A percentile compares a stretch with the other conserved stretches of the same genome.
Conservation (phyloP, 2,797 vertebrate species). For the Falco rusticolus region DNA sequence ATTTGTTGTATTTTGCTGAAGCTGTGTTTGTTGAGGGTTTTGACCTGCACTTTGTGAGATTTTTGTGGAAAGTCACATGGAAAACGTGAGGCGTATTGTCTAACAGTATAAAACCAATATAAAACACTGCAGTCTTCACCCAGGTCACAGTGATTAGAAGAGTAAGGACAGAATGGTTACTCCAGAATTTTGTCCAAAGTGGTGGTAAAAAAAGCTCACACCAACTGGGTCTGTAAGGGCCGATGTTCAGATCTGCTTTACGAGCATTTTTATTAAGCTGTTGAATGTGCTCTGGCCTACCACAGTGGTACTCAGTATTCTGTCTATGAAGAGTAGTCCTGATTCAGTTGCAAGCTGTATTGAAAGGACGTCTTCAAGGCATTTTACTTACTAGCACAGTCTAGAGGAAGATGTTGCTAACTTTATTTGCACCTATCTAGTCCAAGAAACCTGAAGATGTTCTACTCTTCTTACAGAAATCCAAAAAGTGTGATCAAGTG, state of each 20-base stretch:
- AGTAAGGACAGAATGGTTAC: background rate
- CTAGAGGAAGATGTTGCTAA: background rate
- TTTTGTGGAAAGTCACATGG: background rate
- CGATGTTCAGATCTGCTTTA: background rate
- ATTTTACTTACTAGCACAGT: conserved; percentile 17
- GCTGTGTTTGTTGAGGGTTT: background rate
- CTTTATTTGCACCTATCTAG: conserved; percentile 25
- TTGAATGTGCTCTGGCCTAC: background rate
- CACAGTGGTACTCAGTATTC: conserved; percentile 10
- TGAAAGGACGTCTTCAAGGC: conserved; percentile 41
- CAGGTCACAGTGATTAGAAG: background rate
- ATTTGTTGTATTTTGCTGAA: background rate
- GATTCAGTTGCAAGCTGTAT: conserved; percentile 32
- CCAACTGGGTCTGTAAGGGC: background rate
- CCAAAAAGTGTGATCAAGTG: background rate
- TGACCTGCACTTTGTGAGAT: background rate
- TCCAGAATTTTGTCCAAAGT: background rate
- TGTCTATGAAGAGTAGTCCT: conserved; percentile 26
- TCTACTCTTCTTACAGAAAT: background rate
- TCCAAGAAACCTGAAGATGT: background rate
- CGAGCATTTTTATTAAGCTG: background rate
- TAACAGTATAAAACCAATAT: background rate
- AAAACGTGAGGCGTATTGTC: background rate
- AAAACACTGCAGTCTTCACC: background rate
- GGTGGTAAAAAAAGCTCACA: background rate